Evolutionary conservation across 2,113 vertebrate species (phyloP), one percentile per base, ranked within the genome.

Genomic region (Rhea pennata): DNA sequence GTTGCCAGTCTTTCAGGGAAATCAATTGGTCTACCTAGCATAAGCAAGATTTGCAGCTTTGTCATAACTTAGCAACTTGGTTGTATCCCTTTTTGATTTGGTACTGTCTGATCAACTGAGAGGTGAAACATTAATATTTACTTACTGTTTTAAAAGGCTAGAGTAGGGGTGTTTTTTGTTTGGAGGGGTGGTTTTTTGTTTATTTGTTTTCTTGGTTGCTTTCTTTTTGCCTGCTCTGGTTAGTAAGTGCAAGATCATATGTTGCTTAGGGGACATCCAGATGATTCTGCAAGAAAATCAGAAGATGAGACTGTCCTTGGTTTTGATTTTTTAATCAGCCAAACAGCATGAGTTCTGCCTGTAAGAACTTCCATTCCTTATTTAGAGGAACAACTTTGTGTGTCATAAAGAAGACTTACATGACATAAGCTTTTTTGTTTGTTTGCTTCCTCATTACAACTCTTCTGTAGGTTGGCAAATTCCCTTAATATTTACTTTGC

Each of bases 61-160:
- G 10, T 50, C 15, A 4, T 36, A 36, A 59, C 33, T 66, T 42
- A 44, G 29, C 31, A 58, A 17, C 39, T 19, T 69, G 39, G 5
- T 8, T 6, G 33, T 64, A 31, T 82, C 24, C 27, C 40, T 67
- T 53, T 83, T 58, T 83, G 24, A 17, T 73, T 73, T 65, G 29
- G 9, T 74, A 75, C 21, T 31, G 36, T 56, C 36, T 78, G 21
- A 73, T 84, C 36, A 48, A 15, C 54, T 48, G 46, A 65, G 15
- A 54, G 10, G 64, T 72, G 33, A 64, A 72, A 48, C 0, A 0
- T 2, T 51, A 42, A 26, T 2, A 33, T 36, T 76, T 29, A 42
- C 51, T 85, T 61, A 29, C n/a, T 39, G 6, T 59, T 54, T 44
- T 59, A 42, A 36, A 36, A 36, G 36, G 36, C 36, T 36, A 36